phyloP scores from a whole-genome alignment of 1,140 invertebrate species.

The Drosophila suzukii region DNA sequence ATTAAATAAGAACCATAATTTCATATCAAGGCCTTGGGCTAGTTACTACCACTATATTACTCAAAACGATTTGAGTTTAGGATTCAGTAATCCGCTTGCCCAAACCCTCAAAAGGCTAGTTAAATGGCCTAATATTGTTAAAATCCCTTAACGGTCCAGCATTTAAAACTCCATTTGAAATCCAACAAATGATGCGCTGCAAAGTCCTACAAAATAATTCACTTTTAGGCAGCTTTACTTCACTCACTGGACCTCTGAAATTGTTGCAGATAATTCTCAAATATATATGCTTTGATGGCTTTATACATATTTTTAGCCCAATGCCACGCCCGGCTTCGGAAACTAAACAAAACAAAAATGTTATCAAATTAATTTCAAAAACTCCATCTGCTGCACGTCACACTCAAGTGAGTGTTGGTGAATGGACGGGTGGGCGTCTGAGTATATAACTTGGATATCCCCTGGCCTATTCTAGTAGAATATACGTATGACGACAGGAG shows the following conservation, averaged over 20 bases:
- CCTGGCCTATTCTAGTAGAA: conserved; percentile 33
- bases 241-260: conserved; percentile 9
- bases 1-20: no score
- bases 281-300: conserved; percentile 9
- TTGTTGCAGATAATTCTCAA: conserved; percentile 30
- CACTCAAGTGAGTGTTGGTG: conserved; percentile 56
- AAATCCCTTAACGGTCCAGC: background rate
- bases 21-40: no score
- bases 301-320: conserved; percentile 12
- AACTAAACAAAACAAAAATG: conserved; percentile 56
- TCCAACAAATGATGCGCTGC: background rate
- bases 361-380: conserved; percentile 81
- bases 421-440: conserved; percentile 15
- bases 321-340: conserved; percentile 16
- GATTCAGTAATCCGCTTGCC: no score
- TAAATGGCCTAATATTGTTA: background rate
- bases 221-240: conserved; percentile 6
- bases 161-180: conserved; percentile 4
- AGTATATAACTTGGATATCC: conserved; percentile 17
- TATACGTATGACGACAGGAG: conserved; percentile 12
- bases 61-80: no score
- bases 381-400: conserved; percentile 78
- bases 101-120: background rate
- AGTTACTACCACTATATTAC: no score
- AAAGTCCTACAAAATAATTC: conserved; percentile 11